Conservation (phyloP, 2,888 invertebrate species). For the Cryptocephalus primarius region DNA sequence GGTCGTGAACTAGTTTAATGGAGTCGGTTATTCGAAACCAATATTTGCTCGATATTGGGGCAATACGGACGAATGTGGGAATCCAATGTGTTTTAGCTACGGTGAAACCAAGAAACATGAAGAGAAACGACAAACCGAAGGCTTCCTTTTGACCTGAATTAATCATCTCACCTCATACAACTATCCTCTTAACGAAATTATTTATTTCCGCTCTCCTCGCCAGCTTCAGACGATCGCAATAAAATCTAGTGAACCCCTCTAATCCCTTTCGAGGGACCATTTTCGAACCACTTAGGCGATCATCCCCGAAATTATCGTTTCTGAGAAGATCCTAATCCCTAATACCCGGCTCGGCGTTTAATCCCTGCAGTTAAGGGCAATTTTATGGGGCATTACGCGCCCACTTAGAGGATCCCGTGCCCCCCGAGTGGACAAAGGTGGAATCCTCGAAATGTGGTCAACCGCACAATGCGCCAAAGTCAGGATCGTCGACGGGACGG, state of each 20-base stretch:
- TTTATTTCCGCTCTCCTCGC: too few species aligned
- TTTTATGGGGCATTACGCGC: constrained; percentile 12
- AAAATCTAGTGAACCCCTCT: too few species aligned
- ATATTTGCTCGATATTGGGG: too few species aligned
- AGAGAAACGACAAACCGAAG: too few species aligned
- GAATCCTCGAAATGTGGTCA: constrained; percentile 7
- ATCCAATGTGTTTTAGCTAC: not conserved
- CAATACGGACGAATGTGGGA: too few species aligned
- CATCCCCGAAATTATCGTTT: not conserved
- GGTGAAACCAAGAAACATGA: not conserved
- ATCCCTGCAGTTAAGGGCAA: constrained; percentile 7
- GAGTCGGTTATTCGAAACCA: too few species aligned
- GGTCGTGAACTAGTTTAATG: too few species aligned
- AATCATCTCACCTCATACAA: too few species aligned
- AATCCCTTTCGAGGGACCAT: too few species aligned
- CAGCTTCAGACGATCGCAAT: too few species aligned
- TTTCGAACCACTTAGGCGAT: not conserved
- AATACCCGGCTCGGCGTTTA: not conserved
- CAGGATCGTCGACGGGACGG: constrained; percentile 1
- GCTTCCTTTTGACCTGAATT: too few species aligned
- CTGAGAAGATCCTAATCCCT: not conserved
- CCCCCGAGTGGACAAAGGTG: constrained; percentile 6
- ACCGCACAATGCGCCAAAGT: constrained; percentile 11
- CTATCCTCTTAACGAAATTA: too few species aligned
- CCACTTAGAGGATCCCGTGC: constrained; percentile 3